These are phyloP conservation scores for Pachymerium ferrugineum DNA, from an alignment of 2,888 invertebrate species.

Conservation along the genomic window DNA sequence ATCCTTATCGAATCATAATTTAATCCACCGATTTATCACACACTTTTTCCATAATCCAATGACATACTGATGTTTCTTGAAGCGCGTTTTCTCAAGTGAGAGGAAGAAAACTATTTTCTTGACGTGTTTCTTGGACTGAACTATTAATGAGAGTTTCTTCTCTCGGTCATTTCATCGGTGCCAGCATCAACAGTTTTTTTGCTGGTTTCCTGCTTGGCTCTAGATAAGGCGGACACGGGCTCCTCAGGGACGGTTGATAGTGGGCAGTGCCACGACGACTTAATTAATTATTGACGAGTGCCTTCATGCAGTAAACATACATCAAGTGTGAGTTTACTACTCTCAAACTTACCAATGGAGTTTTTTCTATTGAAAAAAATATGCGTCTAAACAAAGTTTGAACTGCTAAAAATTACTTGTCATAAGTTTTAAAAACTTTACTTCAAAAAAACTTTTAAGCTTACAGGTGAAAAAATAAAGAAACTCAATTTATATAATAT, in stretches of 20 bases:
- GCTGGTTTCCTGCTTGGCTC: background rate
- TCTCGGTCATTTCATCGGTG: conserved; percentile 4
- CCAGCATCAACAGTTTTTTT: background rate
- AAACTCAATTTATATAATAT: too few species aligned
- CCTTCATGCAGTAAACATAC: background rate
- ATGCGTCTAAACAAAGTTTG: background rate
- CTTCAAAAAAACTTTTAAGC: too few species aligned
- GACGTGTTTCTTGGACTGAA: background rate
- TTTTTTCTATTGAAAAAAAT: conserved; percentile 3
- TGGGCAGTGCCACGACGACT: background rate
- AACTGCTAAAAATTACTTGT: background rate
- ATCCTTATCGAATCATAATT: background rate
- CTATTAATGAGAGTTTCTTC: conserved; percentile 8
- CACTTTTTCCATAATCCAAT: too few species aligned
- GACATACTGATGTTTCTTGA: too few species aligned
- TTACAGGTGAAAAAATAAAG: too few species aligned
- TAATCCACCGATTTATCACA: too few species aligned
- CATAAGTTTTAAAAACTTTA: too few species aligned
- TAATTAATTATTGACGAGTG: conserved; percentile 8
- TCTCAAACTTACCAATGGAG: background rate
- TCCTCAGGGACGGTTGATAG: conserved; percentile 1
- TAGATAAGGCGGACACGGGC: background rate
- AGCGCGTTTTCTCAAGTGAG: too few species aligned
- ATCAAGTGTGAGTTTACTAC: background rate
- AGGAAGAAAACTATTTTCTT: background rate